A percentile compares a stretch with the other conserved stretches of the same genome.
phyloP scores from a whole-genome alignment of 2,797 vertebrate genomes.

The Merluccius polli region DNA sequence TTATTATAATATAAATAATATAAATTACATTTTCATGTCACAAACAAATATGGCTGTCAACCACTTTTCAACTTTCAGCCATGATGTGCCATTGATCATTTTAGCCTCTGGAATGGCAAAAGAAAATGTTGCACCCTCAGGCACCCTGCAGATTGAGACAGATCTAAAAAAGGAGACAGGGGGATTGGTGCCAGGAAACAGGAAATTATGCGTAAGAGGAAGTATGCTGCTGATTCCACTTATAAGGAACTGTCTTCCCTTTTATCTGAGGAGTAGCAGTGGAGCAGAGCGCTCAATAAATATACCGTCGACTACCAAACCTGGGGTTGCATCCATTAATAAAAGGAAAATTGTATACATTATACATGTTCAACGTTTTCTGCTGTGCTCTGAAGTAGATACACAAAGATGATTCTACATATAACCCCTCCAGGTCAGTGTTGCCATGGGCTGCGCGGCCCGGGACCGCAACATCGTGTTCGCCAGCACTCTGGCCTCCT shows the following conservation, averaged over 20 bases:
- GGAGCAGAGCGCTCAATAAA: too few species aligned
- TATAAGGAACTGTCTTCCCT: constrained; percentile 47
- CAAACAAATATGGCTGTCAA: background rate
- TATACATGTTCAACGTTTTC: background rate
- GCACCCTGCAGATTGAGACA: constrained; percentile 17
- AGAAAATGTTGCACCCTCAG: background rate
- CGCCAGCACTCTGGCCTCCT: constrained; percentile 88
- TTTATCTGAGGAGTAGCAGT: constrained; percentile 7
- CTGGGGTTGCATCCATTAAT: too few species aligned
- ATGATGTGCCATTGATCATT: background rate
- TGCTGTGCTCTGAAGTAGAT: background rate
- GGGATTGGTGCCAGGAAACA: constrained; percentile 42
- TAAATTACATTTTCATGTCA: background rate
- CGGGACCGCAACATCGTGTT: constrained; percentile 88
- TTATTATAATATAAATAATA: background rate
- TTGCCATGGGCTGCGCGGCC: constrained; percentile 86
- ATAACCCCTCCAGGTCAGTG: constrained; percentile 76
- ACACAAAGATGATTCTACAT: background rate
- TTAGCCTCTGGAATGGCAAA: background rate
- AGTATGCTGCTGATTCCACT: constrained; percentile 49
- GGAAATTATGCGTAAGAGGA: constrained; percentile 58
- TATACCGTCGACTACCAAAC: too few species aligned
- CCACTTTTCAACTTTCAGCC: background rate
- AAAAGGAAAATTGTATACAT: too few species aligned
- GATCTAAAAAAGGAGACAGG: constrained; percentile 17